phyloP scores from a whole-genome alignment of 2,113 vertebrate genomes.

The Genyomyrus donnyi region DNA sequence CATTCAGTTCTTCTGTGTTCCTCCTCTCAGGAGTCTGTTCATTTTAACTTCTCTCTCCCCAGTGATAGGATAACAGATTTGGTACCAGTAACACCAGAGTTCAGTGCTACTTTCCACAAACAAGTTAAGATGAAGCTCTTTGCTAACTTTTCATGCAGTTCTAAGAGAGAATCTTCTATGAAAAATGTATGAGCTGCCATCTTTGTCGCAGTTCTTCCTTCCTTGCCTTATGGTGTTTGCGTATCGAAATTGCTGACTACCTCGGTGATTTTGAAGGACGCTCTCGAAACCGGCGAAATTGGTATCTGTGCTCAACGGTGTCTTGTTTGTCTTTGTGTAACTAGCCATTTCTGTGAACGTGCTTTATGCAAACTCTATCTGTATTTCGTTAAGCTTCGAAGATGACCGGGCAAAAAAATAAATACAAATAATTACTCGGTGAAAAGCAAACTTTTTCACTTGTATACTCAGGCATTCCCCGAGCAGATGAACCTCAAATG shows the following conservation, averaged over 20 bases:
- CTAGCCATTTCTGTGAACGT: background rate
- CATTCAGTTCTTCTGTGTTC: background rate
- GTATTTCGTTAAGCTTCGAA: background rate
- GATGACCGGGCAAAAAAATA: background rate
- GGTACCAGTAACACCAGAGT: background rate
- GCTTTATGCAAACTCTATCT: background rate
- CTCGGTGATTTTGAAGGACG: background rate
- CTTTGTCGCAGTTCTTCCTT: background rate
- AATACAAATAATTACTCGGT: background rate
- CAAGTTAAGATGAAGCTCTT: background rate
- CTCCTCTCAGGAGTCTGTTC: background rate
- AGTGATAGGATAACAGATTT: background rate
- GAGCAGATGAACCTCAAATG: background rate
- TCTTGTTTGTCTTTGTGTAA: background rate
- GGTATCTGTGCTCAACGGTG: background rate
- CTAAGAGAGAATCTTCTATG: background rate
- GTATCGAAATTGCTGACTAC: background rate
- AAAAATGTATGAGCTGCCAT: background rate
- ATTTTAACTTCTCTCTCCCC: background rate
- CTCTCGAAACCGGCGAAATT: background rate
- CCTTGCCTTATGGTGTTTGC: background rate
- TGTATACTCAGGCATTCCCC: background rate
- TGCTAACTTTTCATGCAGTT: background rate
- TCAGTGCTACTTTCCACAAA: background rate
- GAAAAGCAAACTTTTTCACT: slow-evolving; percentile 3